phyloP scores from a whole-genome alignment of 1,140 invertebrate species.

The Drosophila orena region DNA sequence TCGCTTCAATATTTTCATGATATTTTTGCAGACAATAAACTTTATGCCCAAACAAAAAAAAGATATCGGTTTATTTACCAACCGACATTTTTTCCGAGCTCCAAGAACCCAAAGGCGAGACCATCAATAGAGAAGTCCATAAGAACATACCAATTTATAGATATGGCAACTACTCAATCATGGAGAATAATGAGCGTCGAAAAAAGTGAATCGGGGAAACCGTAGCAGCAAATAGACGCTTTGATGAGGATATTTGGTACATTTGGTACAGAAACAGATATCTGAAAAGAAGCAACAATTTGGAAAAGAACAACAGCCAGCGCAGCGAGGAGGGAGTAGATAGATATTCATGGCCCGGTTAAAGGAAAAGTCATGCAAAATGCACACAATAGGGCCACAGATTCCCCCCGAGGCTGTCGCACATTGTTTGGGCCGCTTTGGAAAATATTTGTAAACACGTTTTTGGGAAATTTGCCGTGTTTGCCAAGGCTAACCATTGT shows the following conservation, averaged over 20 bases:
- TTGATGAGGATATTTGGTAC: conserved; percentile 41
- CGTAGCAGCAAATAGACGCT: conserved; percentile 38
- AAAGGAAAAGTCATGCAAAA: conserved; percentile 67
- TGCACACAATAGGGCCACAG: conserved; percentile 46
- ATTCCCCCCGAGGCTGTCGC: conserved; percentile 38
- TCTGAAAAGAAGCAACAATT: conserved; percentile 46
- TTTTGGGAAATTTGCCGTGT: conserved; percentile 72
- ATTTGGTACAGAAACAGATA: conserved; percentile 27
- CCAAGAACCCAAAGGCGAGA: conserved; percentile 21
- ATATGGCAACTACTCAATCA: conserved; percentile 45
- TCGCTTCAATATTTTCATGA: conserved; percentile 19
- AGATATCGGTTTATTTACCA: conserved; percentile 40
- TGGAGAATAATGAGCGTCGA: conserved; percentile 29
- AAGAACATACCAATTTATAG: conserved; percentile 52
- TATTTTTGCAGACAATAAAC: conserved; percentile 37
- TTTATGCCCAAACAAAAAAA: conserved; percentile 17
- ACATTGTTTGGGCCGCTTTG: conserved; percentile 71
- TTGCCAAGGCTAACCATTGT: conserved; percentile 51
- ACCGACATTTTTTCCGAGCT: conserved; percentile 33
- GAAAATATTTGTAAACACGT: conserved; percentile 84
- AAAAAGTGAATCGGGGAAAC: conserved; percentile 25
- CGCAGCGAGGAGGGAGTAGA: conserved; percentile 19
- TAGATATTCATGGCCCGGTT: conserved; percentile 25
- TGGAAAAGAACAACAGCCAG: conserved; percentile 43
- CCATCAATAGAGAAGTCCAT: conserved; percentile 37